Percentiles rank a stretch among this genome's conserved stretches.
Evolutionary conservation across 2,113 vertebrate species (phyloP).

Genomic region (Megatriorchis doriae): DNA sequence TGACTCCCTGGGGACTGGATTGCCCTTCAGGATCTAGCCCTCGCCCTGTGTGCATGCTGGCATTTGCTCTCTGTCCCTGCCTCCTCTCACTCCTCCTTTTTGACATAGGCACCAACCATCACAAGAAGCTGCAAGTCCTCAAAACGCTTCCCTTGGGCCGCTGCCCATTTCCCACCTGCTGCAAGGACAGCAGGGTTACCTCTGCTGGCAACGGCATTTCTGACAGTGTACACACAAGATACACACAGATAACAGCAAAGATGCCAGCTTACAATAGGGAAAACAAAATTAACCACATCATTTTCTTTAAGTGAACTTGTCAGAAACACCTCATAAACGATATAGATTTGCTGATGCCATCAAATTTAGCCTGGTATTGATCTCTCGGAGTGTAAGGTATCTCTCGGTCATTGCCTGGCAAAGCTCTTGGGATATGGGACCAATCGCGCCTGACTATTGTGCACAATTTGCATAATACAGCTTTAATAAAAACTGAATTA

Average conservation of each 20-base stretch:
- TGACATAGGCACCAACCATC: not conserved
- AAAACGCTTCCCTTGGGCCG: not conserved
- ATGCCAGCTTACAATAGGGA: rapidly evolving
- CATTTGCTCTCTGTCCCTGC: not conserved
- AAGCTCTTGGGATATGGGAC: not conserved
- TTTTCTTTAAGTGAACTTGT: not conserved
- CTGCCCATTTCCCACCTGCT: not conserved
- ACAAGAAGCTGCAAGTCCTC: not conserved
- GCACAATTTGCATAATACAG: not conserved
- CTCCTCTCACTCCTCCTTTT: not conserved
- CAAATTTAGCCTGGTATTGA: rapidly evolving
- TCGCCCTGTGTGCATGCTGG: rapidly evolving
- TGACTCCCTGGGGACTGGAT: not conserved
- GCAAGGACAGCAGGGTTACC: not conserved
- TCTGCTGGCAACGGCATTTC: not conserved
- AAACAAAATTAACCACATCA: not conserved
- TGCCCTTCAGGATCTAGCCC: not conserved
- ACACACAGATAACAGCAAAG: not conserved
- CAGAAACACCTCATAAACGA: not conserved
- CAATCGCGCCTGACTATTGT: rapidly evolving
- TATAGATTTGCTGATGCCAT: not conserved
- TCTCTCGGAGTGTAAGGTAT: not conserved
- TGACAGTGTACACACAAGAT: not conserved
- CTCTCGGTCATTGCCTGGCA: not conserved
- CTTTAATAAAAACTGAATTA: not conserved